phyloP scores from a whole-genome alignment of 2,113 vertebrate genomes.

The Platysteira castanea region DNA sequence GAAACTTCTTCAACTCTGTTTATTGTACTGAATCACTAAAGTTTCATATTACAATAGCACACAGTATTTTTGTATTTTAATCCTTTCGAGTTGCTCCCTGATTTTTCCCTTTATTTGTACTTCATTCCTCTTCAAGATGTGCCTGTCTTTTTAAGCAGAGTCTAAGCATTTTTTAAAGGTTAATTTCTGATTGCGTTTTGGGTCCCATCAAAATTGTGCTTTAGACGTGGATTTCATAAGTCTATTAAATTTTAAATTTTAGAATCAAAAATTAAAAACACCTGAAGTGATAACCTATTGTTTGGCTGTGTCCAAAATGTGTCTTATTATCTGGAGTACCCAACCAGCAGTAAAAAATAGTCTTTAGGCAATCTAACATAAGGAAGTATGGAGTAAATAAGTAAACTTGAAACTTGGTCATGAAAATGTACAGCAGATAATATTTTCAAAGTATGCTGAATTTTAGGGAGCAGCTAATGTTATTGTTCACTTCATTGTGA shows the following conservation, averaged over 20 bases:
- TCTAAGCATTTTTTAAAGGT: background rate
- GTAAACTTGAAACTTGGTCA: background rate
- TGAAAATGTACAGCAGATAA: background rate
- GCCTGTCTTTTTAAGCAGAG: background rate
- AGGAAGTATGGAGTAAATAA: background rate
- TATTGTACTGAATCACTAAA: slow-evolving; percentile 61
- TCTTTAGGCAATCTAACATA: background rate
- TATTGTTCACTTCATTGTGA: background rate
- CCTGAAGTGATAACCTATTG: background rate
- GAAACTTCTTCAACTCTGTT: slow-evolving; percentile 46
- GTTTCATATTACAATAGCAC: slow-evolving; percentile 55
- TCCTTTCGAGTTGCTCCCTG: slow-evolving; percentile 23
- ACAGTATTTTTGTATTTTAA: slow-evolving; percentile 52
- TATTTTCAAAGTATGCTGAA: background rate
- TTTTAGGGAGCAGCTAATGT: background rate
- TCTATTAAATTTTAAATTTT: background rate
- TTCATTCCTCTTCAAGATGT: background rate
- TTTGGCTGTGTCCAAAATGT: background rate
- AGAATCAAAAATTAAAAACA: background rate
- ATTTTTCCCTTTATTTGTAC: background rate
- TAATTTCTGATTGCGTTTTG: background rate
- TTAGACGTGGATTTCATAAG: background rate
- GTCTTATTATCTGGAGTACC: background rate
- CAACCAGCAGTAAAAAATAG: background rate
- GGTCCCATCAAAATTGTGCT: background rate